Evolutionary conservation across 2,797 vertebrate genomes (phyloP).

Genomic region (Gephyroberyx darwinii): DNA sequence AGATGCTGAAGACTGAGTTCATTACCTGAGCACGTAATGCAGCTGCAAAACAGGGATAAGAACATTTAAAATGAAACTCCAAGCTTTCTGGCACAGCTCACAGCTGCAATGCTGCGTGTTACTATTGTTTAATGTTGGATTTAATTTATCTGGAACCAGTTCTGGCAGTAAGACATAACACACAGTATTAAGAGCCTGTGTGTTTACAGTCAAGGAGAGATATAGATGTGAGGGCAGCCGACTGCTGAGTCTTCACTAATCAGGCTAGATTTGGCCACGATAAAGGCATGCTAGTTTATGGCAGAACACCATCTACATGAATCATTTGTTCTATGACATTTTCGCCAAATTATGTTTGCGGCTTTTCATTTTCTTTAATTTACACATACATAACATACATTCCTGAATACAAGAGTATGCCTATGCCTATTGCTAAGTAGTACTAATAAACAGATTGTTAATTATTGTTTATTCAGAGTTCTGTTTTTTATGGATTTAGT

Average conservation of each 20-base stretch:
- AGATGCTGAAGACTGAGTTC: background rate
- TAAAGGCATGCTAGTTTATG: background rate
- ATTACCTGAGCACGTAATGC: background rate
- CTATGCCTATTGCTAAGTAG: too few relatives aligned
- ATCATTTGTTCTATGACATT: background rate
- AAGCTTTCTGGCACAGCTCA: slow-evolving; percentile 4
- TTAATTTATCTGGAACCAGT: slow-evolving; percentile 8
- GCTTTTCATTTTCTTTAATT: too few relatives aligned
- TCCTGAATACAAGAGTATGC: too few relatives aligned
- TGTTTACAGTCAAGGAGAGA: slow-evolving; percentile 13
- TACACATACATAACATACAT: too few relatives aligned
- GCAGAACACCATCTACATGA: background rate
- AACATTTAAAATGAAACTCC: background rate
- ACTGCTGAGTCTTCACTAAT: slow-evolving; percentile 1
- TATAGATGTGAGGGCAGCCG: background rate
- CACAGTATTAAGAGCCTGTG: background rate
- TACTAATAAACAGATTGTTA: too few relatives aligned
- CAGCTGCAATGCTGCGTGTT: background rate
- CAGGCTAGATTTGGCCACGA: background rate
- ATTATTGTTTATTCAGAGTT: too few relatives aligned
- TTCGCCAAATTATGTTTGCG: too few relatives aligned
- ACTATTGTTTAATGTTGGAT: slow-evolving; percentile 6
- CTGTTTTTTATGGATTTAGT: background rate
- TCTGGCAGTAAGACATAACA: slow-evolving; percentile 15
- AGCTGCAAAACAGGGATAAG: background rate